These are phyloP conservation scores for Phaetusa simplex DNA, from an alignment of 2,113 vertebrate genomes.

Conservation along the genomic window DNA sequence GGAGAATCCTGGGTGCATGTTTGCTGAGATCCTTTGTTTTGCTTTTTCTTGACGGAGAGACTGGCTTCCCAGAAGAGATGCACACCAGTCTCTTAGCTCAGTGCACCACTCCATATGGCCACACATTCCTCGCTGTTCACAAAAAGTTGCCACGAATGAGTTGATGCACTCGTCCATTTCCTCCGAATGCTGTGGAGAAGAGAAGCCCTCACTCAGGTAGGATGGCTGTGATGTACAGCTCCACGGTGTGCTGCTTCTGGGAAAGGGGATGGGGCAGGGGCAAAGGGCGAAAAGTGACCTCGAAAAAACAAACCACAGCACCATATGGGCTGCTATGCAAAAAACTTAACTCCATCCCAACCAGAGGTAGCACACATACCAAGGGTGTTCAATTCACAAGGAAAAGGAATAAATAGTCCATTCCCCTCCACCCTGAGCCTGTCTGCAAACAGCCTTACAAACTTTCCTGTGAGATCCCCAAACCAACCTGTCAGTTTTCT, in stretches of 20 bases:
- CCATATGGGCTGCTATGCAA: not conserved
- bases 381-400: not conserved
- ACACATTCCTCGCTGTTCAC: not conserved
- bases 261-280: not conserved
- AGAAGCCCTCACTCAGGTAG: not conserved
- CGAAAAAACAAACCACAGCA: not conserved
- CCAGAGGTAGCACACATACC: accelerated
- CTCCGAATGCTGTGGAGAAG: not conserved
- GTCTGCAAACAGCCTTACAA: not conserved
- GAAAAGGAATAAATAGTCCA: not conserved
- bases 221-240: not conserved
- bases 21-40: not conserved
- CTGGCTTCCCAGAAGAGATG: not conserved
- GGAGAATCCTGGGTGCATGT: not conserved
- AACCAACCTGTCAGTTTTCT: not conserved
- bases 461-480: not conserved
- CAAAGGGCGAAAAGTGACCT: not conserved
- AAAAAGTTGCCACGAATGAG: not conserved
- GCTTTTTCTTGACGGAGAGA: not conserved
- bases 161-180: not conserved
- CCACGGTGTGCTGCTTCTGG: not conserved
- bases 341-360: not conserved
- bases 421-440: not conserved
- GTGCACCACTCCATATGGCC: not conserved
- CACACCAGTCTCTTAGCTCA: not conserved